Evolutionary conservation across 2,888 invertebrate genomes (phyloP).

Genomic region (Meteorus colon): DNA sequence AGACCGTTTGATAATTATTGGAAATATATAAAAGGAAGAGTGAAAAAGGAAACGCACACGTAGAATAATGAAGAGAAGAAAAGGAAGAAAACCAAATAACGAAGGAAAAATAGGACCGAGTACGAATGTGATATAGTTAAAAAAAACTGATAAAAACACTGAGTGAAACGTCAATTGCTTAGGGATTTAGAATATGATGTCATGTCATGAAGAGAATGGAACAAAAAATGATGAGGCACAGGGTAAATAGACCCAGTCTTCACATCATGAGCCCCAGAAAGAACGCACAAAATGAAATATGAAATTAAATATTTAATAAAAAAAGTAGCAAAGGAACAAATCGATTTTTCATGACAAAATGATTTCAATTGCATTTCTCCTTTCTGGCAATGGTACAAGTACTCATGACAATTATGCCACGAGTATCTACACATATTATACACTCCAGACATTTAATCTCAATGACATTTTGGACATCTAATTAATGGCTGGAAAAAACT

Average conservation of each 20-base stretch:
- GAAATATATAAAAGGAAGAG: constrained; percentile 23
- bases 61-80: constrained; percentile 24
- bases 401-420: not conserved
- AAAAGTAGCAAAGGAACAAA: not conserved
- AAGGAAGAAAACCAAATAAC: not conserved
- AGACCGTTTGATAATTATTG: constrained; percentile 30
- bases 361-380: not conserved
- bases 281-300: constrained; percentile 2
- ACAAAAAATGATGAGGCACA: not conserved
- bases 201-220: constrained; percentile 8
- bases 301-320: not conserved
- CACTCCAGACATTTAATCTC: not conserved
- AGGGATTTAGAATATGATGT: constrained; percentile 6
- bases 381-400: not conserved
- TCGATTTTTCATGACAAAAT: not conserved
- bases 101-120: constrained; percentile 13
- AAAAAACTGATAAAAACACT: constrained; percentile 31
- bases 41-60: constrained; percentile 35
- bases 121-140: constrained; percentile 51
- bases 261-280: constrained; percentile 1
- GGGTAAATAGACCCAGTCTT: not conserved
- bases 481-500: not conserved
- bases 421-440: not conserved
- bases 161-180: constrained; percentile 36
- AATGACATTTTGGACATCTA: not conserved